Conservation (phyloP, 2,113 vertebrate species). For the Hiodon tergisus region DNA sequence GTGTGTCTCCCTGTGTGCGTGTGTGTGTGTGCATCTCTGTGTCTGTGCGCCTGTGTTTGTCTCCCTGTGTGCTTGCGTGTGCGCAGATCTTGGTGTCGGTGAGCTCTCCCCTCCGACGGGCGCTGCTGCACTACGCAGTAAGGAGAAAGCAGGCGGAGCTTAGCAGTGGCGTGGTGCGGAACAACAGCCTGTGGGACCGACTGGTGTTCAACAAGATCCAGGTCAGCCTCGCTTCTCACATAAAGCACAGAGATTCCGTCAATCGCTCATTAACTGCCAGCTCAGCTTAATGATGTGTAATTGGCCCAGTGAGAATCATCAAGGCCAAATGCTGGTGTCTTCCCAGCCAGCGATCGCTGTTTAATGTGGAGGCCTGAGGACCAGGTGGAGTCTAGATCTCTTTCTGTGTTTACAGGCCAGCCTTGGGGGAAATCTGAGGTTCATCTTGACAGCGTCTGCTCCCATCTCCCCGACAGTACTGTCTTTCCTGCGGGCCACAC, state of each 20-base stretch:
- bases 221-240: conserved; percentile 39
- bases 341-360: neutral
- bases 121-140: conserved; percentile 63
- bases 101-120: conserved; percentile 55
- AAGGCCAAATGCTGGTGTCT: too few species aligned
- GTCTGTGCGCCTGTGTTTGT: neutral
- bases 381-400: too few species aligned
- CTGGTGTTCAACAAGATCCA: conserved; percentile 70
- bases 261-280: neutral
- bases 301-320: neutral
- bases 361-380: neutral
- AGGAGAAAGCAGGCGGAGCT: conserved; percentile 67
- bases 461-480: conserved; percentile 67
- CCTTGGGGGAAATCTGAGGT: conserved; percentile 65
- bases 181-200: conserved; percentile 69
- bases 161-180: conserved; percentile 60
- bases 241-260: neutral
- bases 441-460: conserved; percentile 64
- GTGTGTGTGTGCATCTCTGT: neutral
- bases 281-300: neutral
- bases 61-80: conserved; percentile 16
- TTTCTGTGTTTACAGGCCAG: conserved; percentile 47
- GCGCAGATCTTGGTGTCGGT: conserved; percentile 60
- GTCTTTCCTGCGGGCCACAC: conserved; percentile 66
- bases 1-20: neutral